phyloP scores from a whole-genome alignment of 92 coral and sea anemone genomes.

The Palythoa heliodiscus region DNA sequence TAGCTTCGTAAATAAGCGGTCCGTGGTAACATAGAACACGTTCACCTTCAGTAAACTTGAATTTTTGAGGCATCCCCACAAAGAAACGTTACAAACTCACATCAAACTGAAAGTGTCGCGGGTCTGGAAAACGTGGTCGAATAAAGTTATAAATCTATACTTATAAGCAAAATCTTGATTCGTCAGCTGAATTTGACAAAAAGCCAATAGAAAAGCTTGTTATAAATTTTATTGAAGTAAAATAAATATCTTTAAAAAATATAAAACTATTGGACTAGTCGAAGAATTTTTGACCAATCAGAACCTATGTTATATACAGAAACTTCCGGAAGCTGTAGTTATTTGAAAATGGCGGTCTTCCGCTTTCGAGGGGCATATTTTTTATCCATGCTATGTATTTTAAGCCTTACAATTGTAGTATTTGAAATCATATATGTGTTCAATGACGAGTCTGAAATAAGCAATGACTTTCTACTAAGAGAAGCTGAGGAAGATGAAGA shows the following conservation, averaged over 20 bases:
- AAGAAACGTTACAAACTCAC: constrained; percentile 64
- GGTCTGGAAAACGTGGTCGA: constrained; percentile 61
- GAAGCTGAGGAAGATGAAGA: background rate
- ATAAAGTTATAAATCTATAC: background rate
- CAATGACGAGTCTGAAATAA: constrained; percentile 8
- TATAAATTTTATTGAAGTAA: background rate
- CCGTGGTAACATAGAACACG: constrained; percentile 98
- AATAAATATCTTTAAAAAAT: background rate
- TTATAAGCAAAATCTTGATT: constrained; percentile 46
- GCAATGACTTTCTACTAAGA: background rate
- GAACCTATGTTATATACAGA: background rate
- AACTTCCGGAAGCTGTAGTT: constrained; percentile 19
- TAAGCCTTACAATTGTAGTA: constrained; percentile 13
- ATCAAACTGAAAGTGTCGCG: constrained; percentile 21
- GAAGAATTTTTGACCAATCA: constrained; percentile 14
- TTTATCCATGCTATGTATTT: background rate
- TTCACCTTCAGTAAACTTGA: constrained; percentile 97
- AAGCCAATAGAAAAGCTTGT: background rate
- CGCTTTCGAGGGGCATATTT: constrained; percentile 9
- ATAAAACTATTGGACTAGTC: background rate
- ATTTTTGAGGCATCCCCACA: constrained; percentile 85
- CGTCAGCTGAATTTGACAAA: background rate
- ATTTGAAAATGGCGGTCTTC: constrained; percentile 41
- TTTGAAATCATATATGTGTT: constrained; percentile 34
- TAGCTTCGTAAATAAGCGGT: constrained; percentile 96